Evolutionary conservation across 2,113 vertebrate genomes (phyloP), one percentile per base, ranked within the genome.

Genomic region (Phalacrocorax carbo): DNA sequence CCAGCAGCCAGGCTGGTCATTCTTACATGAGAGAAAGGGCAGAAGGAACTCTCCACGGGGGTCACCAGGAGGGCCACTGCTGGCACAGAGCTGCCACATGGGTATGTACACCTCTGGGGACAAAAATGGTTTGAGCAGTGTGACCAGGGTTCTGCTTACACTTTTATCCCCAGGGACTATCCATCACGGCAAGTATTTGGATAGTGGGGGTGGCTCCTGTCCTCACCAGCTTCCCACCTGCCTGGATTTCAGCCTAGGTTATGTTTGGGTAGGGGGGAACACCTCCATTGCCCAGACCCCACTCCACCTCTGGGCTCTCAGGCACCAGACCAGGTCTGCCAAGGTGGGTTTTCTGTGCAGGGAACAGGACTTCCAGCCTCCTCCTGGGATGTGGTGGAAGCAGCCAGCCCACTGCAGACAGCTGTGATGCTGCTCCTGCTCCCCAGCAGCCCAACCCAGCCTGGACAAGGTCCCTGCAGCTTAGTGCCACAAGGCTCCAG

Each of bases 121-220:
- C 51, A 70, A 11, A 44, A 44, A 13, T 0, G 1, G 54, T 30
- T 52, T 0, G 0, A 25, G 21, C 0, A 1, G 13, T 7, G 30
- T 57, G 18, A 11, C 18, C 80, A 29, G 32, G 49, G 36, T 54
- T 80, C 34, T 69, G 40, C 75, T 26, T 12, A 6, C 8, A 18
- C 11, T 2, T 27, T 30, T n/a, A 30, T 68, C 52, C 49, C 40
- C 1, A 3, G 22, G 44, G 6, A 73, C 38, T 8, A 27, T 42
- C 77, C 54, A 22, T 9, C 6, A 2, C 0, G 4, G 21, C 27
- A 29, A 36, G 9, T 4, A n/a, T 36, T 19, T 32, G 27, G 15
- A 10, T 7, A 22, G 4, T 0, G 9, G 38, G 4, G 14, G 27
- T 49, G 60, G 44, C 49, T 90, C 73, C 44, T n/a, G 42, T 3